These are phyloP conservation scores for Microhierax caerulescens DNA, from an alignment of 2,797 vertebrate species.

Conservation along the genomic window DNA sequence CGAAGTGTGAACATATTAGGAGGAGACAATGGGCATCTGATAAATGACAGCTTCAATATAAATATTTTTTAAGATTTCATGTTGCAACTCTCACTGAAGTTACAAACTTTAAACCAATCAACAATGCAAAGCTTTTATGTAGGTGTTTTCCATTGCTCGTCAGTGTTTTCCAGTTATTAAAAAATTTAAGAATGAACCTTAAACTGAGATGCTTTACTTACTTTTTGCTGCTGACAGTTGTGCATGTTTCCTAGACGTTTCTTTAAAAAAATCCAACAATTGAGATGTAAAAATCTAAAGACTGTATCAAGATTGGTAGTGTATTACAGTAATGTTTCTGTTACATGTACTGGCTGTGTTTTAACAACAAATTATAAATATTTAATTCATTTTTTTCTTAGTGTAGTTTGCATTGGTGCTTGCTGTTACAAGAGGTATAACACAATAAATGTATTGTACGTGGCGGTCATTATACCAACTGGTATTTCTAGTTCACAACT, in stretches of 20 bases:
- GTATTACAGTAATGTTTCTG: background rate
- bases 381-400: background rate
- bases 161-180: background rate
- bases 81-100: background rate
- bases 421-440: background rate
- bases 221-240: background rate
- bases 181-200: background rate
- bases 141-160: background rate
- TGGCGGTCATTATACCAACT: background rate
- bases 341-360: background rate
- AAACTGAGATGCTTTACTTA: background rate
- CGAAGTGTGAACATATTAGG: background rate
- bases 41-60: background rate
- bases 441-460: background rate
- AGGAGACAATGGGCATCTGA: background rate
- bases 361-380: background rate
- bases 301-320: accelerated
- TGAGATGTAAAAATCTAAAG: background rate
- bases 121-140: background rate
- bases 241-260: background rate
- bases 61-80: background rate
- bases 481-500: background rate
- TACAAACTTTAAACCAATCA: background rate
- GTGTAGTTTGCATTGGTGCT: background rate
- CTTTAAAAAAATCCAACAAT: background rate